A percentile compares a stretch with the other conserved stretches of the same genome.
Conservation (phyloP, 2,888 invertebrate species). For the Copidosoma aretas region DNA sequence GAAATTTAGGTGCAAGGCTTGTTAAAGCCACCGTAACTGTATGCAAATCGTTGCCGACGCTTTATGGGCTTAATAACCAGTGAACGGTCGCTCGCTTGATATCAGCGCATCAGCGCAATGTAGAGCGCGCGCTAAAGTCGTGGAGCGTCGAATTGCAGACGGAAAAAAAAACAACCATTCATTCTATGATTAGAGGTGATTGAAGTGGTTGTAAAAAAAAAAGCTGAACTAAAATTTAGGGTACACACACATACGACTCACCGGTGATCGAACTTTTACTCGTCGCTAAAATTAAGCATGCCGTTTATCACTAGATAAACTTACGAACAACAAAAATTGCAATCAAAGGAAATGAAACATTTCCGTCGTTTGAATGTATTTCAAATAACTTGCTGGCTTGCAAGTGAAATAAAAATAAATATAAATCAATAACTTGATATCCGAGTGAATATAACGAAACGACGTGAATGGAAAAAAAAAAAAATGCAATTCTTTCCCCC, state of each 20-base stretch:
- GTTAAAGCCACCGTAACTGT: neutral
- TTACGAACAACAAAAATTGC: no score
- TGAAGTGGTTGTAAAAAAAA: slow-evolving; percentile 6
- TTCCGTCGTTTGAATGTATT: no score
- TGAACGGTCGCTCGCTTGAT: slow-evolving; percentile 20
- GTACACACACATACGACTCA: slow-evolving; percentile 10
- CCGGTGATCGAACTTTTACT: slow-evolving; percentile 16
- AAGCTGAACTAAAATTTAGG: neutral
- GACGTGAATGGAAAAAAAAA: no score
- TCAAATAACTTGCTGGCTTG: no score
- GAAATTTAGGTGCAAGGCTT: neutral
- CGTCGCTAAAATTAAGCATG: no score
- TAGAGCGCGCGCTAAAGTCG: neutral
- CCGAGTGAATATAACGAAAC: no score
- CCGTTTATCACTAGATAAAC: no score
- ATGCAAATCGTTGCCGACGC: neutral
- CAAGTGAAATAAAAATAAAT: no score
- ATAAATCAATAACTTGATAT: no score
- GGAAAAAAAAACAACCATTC: slow-evolving; percentile 1
- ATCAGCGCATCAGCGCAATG: slow-evolving; percentile 1
- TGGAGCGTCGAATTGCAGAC: neutral
- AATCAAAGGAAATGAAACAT: no score
- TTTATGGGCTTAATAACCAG: slow-evolving; percentile 18
- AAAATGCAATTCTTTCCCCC: no score
- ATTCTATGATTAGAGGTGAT: slow-evolving; percentile 14